Base-by-base conservation (phyloP, 1,140 invertebrate genomes). In the Oppia nitens region DNA sequence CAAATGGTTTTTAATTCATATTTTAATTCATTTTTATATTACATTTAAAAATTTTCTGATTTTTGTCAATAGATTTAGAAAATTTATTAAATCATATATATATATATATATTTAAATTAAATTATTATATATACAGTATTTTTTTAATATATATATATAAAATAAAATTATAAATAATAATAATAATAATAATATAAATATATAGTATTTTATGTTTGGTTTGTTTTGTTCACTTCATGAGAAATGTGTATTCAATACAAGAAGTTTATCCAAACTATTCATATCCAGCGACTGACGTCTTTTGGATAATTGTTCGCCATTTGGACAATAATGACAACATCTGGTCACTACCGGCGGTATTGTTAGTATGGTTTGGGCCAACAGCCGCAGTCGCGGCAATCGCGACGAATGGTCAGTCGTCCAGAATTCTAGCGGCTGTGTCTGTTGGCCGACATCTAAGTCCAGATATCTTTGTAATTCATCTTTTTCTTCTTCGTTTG, bases 351-450 rank as follows among this genome's bases (percentile, higher is more conserved):
- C 53, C 4, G 28, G 9, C 11, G 53, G 53, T 28, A 54, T 20
- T 4, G 9, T 21, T n/a, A 54, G 53, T 27, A 54, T n/a, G 4
- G 9, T 12, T 6, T 54, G 4, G 21, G 53, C 53, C 17, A 54
- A 14, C 14, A 20, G 14, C 20, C 24, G 24, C 6, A 54, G 27
- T 54, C 24, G 4, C 11, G 53, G 53, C 4, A 27, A 11, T 9
- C 53, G 24, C 4, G n/a, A 9, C 3, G n/a, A 12, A 20, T 54
- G 28, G 9, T 54, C 53, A 9, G 12, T 20, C 9, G 9, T 6
- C 53, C 53, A 54, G 20, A 54, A 54, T 21, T 54, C 53, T n/a
- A 25, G 20, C 21, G 53, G 53, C 27, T 54, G 24, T 9, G 49
- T 26, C 45, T 12, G 45, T 54, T 54, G 53, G 4, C 53, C 53